Percentiles rank a stretch among this genome's conserved stretches.
Evolutionary conservation across 2,113 vertebrate genomes (phyloP).

Genomic region (Microtus richardsoni): DNA sequence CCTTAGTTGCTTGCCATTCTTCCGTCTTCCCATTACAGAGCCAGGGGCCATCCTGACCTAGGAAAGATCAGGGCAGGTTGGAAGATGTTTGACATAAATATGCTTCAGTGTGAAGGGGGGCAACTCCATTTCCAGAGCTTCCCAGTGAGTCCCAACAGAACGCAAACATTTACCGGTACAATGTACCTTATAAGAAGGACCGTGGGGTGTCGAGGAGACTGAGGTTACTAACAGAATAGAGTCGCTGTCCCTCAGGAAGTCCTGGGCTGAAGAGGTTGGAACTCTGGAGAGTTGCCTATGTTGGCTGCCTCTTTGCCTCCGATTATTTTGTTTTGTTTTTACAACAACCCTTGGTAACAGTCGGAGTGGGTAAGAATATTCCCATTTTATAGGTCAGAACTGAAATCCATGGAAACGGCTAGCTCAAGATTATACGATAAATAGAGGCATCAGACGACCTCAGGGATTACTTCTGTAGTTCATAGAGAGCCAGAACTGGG

Average conservation of each 20-base stretch:
- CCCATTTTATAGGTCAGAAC: background rate
- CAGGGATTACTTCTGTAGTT: background rate
- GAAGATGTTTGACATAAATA: background rate
- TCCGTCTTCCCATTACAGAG: background rate
- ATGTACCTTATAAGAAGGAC: background rate
- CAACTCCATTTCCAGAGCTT: background rate
- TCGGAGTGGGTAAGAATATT: background rate
- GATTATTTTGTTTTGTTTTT: background rate
- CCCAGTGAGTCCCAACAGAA: background rate
- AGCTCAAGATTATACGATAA: background rate
- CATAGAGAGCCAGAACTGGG: background rate
- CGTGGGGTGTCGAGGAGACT: background rate
- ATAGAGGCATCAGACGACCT: background rate
- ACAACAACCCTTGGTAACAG: background rate
- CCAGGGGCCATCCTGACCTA: background rate
- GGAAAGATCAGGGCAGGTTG: background rate
- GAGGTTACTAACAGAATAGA: background rate
- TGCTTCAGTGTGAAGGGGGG: background rate
- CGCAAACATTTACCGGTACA: background rate
- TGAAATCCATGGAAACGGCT: background rate
- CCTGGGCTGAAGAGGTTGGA: background rate
- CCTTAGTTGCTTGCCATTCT: background rate
- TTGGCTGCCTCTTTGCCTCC: background rate
- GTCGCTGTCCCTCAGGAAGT: background rate
- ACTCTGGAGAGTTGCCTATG: background rate